A percentile compares a stretch with the other conserved stretches of the same genome.
Evolutionary conservation across 2,888 invertebrate genomes (phyloP).

Genomic region (Agrilus cyanescens): DNA sequence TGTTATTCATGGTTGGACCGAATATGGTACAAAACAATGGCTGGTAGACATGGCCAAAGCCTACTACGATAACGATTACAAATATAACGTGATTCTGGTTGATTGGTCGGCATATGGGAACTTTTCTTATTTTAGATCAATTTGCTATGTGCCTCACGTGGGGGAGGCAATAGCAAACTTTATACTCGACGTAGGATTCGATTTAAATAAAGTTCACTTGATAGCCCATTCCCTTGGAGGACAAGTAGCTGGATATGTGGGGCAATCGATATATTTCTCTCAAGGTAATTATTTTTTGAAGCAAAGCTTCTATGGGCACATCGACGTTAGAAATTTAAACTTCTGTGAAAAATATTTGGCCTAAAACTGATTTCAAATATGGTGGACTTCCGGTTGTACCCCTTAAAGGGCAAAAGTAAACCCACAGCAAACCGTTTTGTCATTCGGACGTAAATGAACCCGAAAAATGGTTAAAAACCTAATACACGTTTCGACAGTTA

Average conservation of each 20-base stretch:
- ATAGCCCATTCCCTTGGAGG: constrained; percentile 7
- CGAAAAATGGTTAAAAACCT: too few relatives aligned
- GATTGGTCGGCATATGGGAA: constrained; percentile 3
- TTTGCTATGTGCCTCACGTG: constrained; percentile 5
- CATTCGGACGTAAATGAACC: too few relatives aligned
- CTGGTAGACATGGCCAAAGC: constrained; percentile 3
- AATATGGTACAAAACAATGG: not conserved
- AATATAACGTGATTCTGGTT: constrained; percentile 7
- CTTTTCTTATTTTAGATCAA: constrained; percentile 1
- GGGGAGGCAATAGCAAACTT: constrained; percentile 8
- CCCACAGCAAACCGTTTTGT: too few relatives aligned
- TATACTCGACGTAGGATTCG: constrained; percentile 3
- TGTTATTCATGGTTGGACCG: constrained; percentile 6
- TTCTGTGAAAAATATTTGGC: too few relatives aligned
- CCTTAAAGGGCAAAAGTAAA: too few relatives aligned
- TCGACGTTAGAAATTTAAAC: too few relatives aligned
- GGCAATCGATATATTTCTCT: not conserved
- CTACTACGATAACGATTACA: constrained; percentile 2
- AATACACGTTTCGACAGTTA: too few relatives aligned
- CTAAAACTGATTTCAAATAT: too few relatives aligned
- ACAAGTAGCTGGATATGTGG: constrained; percentile 2
- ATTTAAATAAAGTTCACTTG: constrained; percentile 1
- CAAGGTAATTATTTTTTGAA: not conserved
- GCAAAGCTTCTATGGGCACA: too few relatives aligned
- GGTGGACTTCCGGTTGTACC: too few relatives aligned